Percentiles rank a stretch among this genome's conserved stretches.
Evolutionary conservation across 1,140 invertebrate genomes (phyloP).

Genomic region (Grapholita molesta): DNA sequence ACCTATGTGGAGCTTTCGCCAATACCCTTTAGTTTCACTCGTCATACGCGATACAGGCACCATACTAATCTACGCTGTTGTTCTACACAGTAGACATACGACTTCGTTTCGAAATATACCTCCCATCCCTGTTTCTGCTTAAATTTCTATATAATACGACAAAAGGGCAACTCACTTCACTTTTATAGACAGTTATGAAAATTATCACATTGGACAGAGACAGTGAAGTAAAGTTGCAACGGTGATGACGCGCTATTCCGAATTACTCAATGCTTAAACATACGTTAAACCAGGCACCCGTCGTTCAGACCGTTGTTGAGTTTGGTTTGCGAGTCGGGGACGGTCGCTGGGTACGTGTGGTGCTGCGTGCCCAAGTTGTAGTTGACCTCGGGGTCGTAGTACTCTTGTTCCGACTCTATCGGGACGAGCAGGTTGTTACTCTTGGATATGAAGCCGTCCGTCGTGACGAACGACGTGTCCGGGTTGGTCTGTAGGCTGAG

Average conservation of each 20-base stretch:
- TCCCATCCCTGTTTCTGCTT: slow-evolving; percentile 41
- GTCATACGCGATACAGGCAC: slow-evolving; percentile 37
- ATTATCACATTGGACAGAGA: slow-evolving; percentile 21
- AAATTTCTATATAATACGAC: slow-evolving; percentile 26
- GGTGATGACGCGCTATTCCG: slow-evolving; percentile 57
- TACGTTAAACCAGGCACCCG: slow-evolving; percentile 74
- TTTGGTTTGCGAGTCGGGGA: slow-evolving; percentile 59
- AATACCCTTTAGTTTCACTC: slow-evolving; percentile 1
- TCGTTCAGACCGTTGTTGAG: slow-evolving; percentile 72
- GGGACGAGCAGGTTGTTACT: slow-evolving; percentile 63
- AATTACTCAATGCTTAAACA: slow-evolving; percentile 49
- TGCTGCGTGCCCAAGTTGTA: slow-evolving; percentile 55
- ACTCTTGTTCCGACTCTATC: slow-evolving; percentile 61
- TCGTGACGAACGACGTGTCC: slow-evolving; percentile 53
- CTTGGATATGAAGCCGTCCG: slow-evolving; percentile 67
- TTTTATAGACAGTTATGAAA: slow-evolving; percentile 20
- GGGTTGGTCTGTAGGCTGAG: slow-evolving; percentile 61
- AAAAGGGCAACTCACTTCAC: slow-evolving; percentile 24
- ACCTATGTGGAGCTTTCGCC: slow-evolving; percentile 12
- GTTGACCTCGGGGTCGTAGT: slow-evolving; percentile 64
- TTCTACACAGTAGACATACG: slow-evolving; percentile 77
- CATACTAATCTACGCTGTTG: slow-evolving; percentile 59
- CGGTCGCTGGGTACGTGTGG: slow-evolving; percentile 59
- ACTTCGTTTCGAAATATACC: slow-evolving; percentile 75
- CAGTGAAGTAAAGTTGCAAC: slow-evolving; percentile 25